Base-by-base conservation (phyloP, 2,113 vertebrate genomes). In the Coturnix japonica region DNA sequence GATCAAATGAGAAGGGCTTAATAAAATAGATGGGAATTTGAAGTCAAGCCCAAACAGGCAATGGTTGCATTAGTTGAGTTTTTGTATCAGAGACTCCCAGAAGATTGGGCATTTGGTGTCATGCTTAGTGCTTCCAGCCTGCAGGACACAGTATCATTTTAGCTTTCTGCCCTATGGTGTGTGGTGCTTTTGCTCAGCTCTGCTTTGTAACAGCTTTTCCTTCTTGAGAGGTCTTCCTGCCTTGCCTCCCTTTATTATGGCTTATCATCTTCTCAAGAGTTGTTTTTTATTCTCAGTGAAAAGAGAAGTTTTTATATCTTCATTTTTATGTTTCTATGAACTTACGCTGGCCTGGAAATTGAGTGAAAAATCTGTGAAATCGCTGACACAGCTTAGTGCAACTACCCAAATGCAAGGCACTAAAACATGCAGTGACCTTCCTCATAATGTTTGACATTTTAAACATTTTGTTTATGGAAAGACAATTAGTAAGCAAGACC, bases 61-160 rank as follows among this genome's bases (percentile, higher is more conserved):
- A 43, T 39, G 5, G 5, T 23, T 90, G 7, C 60, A 31, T 56
- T 78, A 79, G 39, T 49, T 79, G 41, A 35, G 11, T 39, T 57
- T 81, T 47, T 53, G 7, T 23, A 6, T 0, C 0, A 0, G 35
- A 13, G 39, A 18, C 10, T 73, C 25, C 56, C 20, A 69, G 59
- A 81, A 81, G 25, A 46, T 61, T 46, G 83, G 73, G 25, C 2
- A 31, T 78, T 78, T 74, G 47, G 20, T 22, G 59, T 74, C 73
- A 81, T 37, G 30, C 3, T 25, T 56, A 35, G 44, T 43, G 30
- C 4, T 64, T 74, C 51, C 2, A 11, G 73, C 28, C 89, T 84
- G 2, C 13, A 61, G 25, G 6, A 67, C 1, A 1, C 9, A 2
- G 39, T 75, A 13, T 81, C 69, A 60, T 57, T 87, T 18, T 54